phyloP scores from a whole-genome alignment of 92 coral and sea anemone genomes.

The Parazoanthus swiftii region DNA sequence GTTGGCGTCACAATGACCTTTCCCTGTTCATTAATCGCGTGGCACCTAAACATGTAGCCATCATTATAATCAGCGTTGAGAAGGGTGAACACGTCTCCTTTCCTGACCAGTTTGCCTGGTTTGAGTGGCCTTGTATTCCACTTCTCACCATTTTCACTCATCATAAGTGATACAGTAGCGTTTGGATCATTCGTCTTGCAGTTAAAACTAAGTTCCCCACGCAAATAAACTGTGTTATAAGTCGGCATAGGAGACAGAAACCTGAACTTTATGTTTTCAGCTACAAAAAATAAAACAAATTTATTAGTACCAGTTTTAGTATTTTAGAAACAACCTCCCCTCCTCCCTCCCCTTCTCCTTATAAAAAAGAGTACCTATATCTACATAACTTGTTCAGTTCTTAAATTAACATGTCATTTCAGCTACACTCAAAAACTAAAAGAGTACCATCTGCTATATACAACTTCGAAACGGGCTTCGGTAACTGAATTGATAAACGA shows the following conservation, averaged over 20 bases:
- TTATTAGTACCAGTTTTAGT: neutral
- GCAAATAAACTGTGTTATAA: no score
- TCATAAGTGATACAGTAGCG: neutral
- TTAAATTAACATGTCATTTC: no score
- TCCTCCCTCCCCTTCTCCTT: no score
- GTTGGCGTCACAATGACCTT: neutral
- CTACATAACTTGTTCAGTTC: no score
- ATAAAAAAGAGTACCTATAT: no score
- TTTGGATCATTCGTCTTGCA: conserved; percentile 29
- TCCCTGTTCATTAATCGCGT: neutral
- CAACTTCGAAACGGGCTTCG: no score
- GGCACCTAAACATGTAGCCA: neutral
- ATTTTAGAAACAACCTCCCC: no score
- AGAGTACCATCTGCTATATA: no score
- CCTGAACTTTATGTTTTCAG: neutral
- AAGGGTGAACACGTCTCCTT: conserved; percentile 1
- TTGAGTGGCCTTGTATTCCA: neutral
- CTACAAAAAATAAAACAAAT: neutral
- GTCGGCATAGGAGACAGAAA: neutral
- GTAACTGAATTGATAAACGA: no score
- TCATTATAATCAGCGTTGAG: neutral
- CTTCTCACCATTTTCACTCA: neutral
- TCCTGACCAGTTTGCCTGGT: conserved; percentile 16
- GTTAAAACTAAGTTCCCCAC: neutral
- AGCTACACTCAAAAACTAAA: no score